Base-by-base conservation (phyloP, 1,140 invertebrate genomes). In the Aphelinus atriplicis region DNA sequence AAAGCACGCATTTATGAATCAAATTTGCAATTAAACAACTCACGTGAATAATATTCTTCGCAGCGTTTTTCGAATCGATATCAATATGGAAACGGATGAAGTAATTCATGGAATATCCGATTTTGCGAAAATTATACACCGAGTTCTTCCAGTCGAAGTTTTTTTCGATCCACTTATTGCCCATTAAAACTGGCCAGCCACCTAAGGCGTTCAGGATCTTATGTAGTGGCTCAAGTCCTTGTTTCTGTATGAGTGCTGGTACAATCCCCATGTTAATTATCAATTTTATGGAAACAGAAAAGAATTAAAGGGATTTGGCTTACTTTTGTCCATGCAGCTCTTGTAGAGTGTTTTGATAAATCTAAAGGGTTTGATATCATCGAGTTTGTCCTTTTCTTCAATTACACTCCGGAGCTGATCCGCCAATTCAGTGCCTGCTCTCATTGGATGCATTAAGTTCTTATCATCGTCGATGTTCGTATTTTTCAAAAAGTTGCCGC, bases 181-280 rank as follows among this genome's bases (percentile, higher is more conserved):
- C 94, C 78, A 95, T 92, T 1, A 98, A 87, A 4, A 96, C 92
- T 0, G 97, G 96, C 96, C 96, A 98, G 3, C 96, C 95, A 10
- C 96, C 96, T 3, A 98, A 86, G 26, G 90, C 87, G 46, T 91
- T 89, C 63, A 97, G 84, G 79, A 96, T 92, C 0, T 91, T 87
- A 5, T 91, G 80, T 7, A 96, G 87, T 0, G 95, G 94, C 3
- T 88, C 84, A 3, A 95, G 82, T 3, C 95, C 95, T 43, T 91
- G 86, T 2, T 90, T 84, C 82, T 96, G 94, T 78, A 96, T 95
- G 1, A 90, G 85, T 76, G 90, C 93, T 93, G 81, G 5, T 87
- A 84, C 9, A 4, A 26, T 26, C 26, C 26, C 26, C 26, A 26
- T 5, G 9, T 53, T 53, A 6, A 53, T 53, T 53, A 6, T 53